phyloP scores from a whole-genome alignment of 2,888 invertebrate genomes.

The Nephrotoma guestfalica region DNA sequence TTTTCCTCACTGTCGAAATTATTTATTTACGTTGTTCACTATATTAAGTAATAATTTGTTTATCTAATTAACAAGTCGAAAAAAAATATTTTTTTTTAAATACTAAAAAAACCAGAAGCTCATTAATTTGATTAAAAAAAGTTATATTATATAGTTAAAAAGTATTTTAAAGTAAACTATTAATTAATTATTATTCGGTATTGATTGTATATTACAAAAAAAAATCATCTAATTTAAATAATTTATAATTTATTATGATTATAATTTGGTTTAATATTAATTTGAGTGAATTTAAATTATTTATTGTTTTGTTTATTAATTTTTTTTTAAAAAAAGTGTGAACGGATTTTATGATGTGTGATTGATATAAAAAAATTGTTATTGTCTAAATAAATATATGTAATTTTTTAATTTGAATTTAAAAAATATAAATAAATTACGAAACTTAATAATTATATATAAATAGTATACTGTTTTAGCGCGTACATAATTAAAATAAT shows the following conservation, averaged over 20 bases:
- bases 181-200: not conserved
- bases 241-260: not conserved
- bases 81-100: not conserved
- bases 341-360: not conserved
- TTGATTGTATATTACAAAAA: not conserved
- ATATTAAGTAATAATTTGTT: not conserved
- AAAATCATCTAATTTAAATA: not conserved
- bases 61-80: not conserved
- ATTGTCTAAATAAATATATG: constrained; percentile 3
- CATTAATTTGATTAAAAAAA: not conserved
- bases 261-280: not conserved
- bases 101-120: not conserved
- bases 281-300: not conserved
- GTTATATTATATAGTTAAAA: not conserved
- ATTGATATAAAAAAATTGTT: not conserved
- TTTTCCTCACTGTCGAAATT: not conserved
- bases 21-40: not conserved
- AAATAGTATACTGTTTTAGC: not conserved
- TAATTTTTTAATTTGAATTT: not conserved
- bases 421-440: not conserved
- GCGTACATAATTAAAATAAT: not conserved
- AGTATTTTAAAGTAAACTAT: not conserved
- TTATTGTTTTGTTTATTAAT: not conserved
- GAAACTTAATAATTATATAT: not conserved
- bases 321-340: not conserved